Percentiles rank a stretch among this genome's conserved stretches.
phyloP scores from a whole-genome alignment of 53 echinoderm and acorn worm genomes.

The Echinarachnius parma region DNA sequence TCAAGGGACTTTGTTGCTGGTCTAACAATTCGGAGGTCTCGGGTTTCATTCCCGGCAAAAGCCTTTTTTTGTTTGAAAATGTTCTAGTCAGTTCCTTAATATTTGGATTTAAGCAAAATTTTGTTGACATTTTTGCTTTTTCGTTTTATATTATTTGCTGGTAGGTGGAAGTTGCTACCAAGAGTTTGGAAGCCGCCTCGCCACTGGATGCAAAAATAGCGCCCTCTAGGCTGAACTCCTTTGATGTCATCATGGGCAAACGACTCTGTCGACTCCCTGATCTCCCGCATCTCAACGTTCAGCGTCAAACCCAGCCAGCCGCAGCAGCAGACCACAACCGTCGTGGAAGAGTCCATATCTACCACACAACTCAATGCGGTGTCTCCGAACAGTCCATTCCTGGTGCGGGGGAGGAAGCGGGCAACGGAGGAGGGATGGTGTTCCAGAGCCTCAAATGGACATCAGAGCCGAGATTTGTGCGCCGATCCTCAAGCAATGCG shows the following conservation, averaged over 20 bases:
- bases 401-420: no score
- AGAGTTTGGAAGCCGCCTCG: constrained; percentile 50
- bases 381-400: constrained; percentile 1
- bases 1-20: no score
- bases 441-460: no score
- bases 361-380: neutral
- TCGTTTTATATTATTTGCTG: no score
- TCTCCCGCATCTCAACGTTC: constrained; percentile 85
- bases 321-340: neutral
- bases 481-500: neutral
- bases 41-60: no score
- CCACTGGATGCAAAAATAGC: constrained; percentile 64
- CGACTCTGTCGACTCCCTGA: constrained; percentile 84
- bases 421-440: neutral
- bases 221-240: constrained; percentile 77
- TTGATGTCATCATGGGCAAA: constrained; percentile 91
- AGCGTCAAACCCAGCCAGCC: constrained; percentile 62
- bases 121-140: no score
- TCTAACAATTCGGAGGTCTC: no score
- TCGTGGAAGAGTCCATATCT: constrained; percentile 14
- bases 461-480: no score
- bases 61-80: no score
- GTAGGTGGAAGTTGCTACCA: constrained; percentile 70
- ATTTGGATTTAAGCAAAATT: no score
- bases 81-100: no score